phyloP scores from a whole-genome alignment of 2,888 invertebrate species.

The Aplocera efformata region DNA sequence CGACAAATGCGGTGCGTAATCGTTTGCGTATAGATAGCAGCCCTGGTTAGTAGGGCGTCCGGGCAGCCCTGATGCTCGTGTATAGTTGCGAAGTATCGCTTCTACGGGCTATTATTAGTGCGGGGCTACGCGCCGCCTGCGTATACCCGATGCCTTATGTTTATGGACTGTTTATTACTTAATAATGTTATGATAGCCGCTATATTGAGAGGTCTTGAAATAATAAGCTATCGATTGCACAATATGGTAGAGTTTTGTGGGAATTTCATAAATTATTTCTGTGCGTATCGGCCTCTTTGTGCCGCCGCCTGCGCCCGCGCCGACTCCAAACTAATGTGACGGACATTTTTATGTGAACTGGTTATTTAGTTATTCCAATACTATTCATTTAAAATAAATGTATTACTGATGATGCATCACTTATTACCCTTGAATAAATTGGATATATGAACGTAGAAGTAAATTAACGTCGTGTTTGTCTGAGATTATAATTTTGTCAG shows the following conservation, averaged over 20 bases:
- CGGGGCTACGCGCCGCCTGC: constrained; percentile 9
- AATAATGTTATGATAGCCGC: constrained; percentile 61
- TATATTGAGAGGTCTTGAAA: constrained; percentile 37
- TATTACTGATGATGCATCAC: no score
- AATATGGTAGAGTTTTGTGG: constrained; percentile 39
- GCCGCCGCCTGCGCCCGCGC: background rate
- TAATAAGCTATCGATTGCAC: constrained; percentile 33
- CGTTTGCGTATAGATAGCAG: no score
- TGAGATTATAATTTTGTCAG: no score
- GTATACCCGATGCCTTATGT: no score
- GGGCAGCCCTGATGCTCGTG: no score
- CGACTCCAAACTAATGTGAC: background rate
- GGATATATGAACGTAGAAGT: no score
- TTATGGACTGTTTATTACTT: constrained; percentile 75
- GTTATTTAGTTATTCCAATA: constrained; percentile 7
- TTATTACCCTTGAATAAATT: no score
- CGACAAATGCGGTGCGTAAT: background rate
- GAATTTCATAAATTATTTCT: constrained; percentile 29
- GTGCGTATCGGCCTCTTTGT: constrained; percentile 7
- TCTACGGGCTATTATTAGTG: no score
- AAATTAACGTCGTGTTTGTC: no score
- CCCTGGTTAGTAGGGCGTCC: no score
- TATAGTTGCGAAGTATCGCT: no score
- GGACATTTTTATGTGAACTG: constrained; percentile 2
- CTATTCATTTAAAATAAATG: background rate